Base-by-base conservation (phyloP, 2,797 vertebrate genomes). In the Chromis chromis region DNA sequence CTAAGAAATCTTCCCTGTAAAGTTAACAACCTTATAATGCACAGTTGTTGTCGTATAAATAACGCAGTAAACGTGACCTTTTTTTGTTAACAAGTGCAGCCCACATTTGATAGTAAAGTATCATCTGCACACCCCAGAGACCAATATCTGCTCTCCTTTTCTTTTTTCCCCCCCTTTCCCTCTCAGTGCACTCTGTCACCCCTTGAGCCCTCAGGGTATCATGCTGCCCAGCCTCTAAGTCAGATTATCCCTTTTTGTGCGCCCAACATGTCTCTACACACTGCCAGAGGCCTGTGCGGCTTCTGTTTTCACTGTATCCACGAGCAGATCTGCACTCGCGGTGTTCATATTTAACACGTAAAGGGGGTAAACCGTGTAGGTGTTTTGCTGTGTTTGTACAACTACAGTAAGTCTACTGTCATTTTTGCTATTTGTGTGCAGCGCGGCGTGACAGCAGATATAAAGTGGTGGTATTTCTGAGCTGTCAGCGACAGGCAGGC, bases 401-500 rank as follows among this genome's bases (percentile, higher is more conserved):
- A 63, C 61, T 49, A 62, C 17, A 65, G 39, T 67, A 17, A 55
- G 46, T 46, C 49, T 68, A 61, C 74, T 79, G 68, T 88, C 65
- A 75, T 85, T 85, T 77, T 76, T 66, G 69, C 55, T 74, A 57
- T 79, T 86, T 82, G 70, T 84, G 59, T 74, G 71, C 42, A 28
- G 77, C 24, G 3, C 16, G 8, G 76, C 28, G 70, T 84, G 84
- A 85, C 86, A 74, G 82, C 59, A 25, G 58, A 67, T 85, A 76
- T 66, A 85, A 85, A 81, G 81, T 78, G 77, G 63, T 84, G 83
- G 83, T 86, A 81, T 89, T 91, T 84, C 77, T 78, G 87, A 86
- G 84, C 86, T 81, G 85, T 88, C 84, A 76, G 81, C 87, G 87
- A 87, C 53, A 31, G 89, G 84, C 89, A 91, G 89, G 90, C 84